Evolutionary conservation across 1,140 invertebrate genomes (phyloP).

Genomic region (Aphelenchoides fujianensis): DNA sequence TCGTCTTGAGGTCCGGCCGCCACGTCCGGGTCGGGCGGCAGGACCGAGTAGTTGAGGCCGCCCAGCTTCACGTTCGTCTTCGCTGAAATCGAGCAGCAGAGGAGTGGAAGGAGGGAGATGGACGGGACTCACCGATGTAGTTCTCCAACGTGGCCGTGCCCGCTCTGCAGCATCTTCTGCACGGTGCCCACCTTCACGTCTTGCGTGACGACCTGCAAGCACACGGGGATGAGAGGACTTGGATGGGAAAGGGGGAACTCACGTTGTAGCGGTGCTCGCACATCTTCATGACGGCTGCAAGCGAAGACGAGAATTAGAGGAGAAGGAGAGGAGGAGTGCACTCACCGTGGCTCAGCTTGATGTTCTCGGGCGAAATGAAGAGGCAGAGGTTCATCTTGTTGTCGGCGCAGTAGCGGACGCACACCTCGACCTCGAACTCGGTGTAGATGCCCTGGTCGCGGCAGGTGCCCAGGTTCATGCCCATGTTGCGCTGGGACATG

Average conservation of each 20-base stretch:
- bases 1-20: background rate
- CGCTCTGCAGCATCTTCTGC: slow-evolving; percentile 4
- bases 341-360: background rate
- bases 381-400: background rate
- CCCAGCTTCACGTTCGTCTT: slow-evolving; percentile 10
- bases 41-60: background rate
- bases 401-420: background rate
- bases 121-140: background rate
- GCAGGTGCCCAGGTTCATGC: background rate
- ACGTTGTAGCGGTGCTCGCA: slow-evolving; percentile 11
- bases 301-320: background rate
- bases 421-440: background rate
- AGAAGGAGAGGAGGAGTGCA: background rate
- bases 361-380: slow-evolving; percentile 5
- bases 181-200: slow-evolving; percentile 3
- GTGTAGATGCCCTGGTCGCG: background rate
- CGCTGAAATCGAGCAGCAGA: too few relatives aligned
- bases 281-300: slow-evolving; percentile 5
- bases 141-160: slow-evolving; percentile 21
- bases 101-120: too few relatives aligned
- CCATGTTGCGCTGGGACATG: background rate
- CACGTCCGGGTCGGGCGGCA: background rate
- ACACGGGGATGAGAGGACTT: too few relatives aligned
- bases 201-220: slow-evolving; percentile 21
- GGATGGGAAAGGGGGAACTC: too few relatives aligned